Evolutionary conservation across 2,113 vertebrate genomes (phyloP), one percentile per base, ranked within the genome.

Genomic region (Anolis sagrei): DNA sequence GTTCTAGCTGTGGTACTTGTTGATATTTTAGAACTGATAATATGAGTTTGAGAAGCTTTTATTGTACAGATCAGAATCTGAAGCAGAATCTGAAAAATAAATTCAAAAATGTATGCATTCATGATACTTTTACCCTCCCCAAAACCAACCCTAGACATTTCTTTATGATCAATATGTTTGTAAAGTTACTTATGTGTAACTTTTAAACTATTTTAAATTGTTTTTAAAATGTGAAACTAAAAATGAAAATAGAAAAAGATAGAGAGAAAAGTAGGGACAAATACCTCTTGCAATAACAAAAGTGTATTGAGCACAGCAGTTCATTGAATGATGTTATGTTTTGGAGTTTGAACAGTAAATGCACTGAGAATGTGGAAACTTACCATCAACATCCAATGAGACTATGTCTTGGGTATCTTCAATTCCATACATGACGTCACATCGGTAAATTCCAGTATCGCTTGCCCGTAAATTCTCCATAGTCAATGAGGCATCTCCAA

Each of bases 401-500:
- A 99, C 93, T 0, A 97, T 96, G 76, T 96, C 96, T 89, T 98
- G 98, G 0, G 97, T 98, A 94, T 99, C 98, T 91, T 99, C 99
- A 49, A 99, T 98, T 2, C 99, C 99, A 0, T 97, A 98, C 96
- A 99, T 97, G 88, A 99, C 97, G 0, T 99, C 99, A 3, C 99
- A 99, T 86, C 98, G 98, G 92, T 99, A 99, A 44, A 96, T 96
- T 7, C 99, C 99, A 0, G 98, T 96, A 0, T 99, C 99, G 19
- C 99, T 99, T 5, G 98, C 98, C 0, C 96, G 97, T 51, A 99
- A 96, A 87, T 97, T 98, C 51, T 97, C 97, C 94, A 99, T 82
- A 1, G 97, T 98, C 93, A 99, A 93, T 0, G 99, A 99, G 83
- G 98, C 98, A 0, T 99, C 98, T 0, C 98, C 98, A 0, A 96